phyloP scores from a whole-genome alignment of 2,888 invertebrate species.

The Panorpa germanica region DNA sequence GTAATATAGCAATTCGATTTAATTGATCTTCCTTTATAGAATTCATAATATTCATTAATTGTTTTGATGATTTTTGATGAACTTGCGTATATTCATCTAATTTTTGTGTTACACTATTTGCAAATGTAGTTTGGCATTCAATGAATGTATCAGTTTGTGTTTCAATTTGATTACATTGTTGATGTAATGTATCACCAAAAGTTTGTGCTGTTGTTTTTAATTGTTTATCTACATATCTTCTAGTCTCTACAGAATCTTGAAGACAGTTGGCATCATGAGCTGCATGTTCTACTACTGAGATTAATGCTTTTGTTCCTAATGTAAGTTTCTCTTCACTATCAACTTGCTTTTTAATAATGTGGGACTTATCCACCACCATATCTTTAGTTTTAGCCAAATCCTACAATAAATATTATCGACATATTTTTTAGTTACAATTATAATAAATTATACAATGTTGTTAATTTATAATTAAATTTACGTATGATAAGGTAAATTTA shows the following conservation, averaged over 20 bases:
- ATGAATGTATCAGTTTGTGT: conserved; percentile 3
- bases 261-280: conserved; percentile 38
- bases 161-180: too few species aligned
- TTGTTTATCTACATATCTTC: conserved; percentile 21
- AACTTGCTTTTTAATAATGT: conserved; percentile 40
- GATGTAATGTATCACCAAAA: background rate
- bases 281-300: conserved; percentile 42
- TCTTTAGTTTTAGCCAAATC: conserved; percentile 20
- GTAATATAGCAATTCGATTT: conserved; percentile 4
- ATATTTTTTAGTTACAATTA: too few species aligned
- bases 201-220: background rate
- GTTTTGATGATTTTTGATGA: conserved; percentile 4
- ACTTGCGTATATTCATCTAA: background rate
- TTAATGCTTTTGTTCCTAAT: conserved; percentile 38
- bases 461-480: too few species aligned
- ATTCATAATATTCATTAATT: conserved; percentile 2
- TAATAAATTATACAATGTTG: too few species aligned
- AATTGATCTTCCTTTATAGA: conserved; percentile 2
- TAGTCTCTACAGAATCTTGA: conserved; percentile 41
- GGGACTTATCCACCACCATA: conserved; percentile 41
- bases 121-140: conserved; percentile 6
- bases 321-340: conserved; percentile 40
- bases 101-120: conserved; percentile 7
- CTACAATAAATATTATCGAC: conserved; percentile 14
- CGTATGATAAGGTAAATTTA: conserved; percentile 19